Base-by-base conservation (phyloP, 2,888 invertebrate species). In the Lottia gigantea region DNA sequence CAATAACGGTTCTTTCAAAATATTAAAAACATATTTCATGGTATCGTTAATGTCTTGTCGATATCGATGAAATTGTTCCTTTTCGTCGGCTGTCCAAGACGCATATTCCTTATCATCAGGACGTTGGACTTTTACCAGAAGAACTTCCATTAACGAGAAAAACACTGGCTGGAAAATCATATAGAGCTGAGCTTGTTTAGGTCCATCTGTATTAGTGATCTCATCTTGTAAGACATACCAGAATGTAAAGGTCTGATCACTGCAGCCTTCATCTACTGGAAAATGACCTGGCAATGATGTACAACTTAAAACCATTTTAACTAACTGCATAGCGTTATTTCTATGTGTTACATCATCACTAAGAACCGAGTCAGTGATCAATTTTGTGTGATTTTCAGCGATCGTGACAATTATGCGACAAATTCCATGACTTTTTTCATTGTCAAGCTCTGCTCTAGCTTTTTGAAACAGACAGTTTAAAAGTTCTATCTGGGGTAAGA, bases 171-270 rank as follows among this genome's bases (percentile, higher is more conserved):
- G 92, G 84, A 96, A 91, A 75, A 91, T 88, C 66, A 91, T 89
- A 80, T 92, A 77, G 87, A 91, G 78, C 82, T 89, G 84, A 81
- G 90, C 84, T 88, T 89, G 85, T 85, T 90, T 86, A 2, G 89
- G 86, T 11, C 89, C 83, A 23, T 90, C 90, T 63, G 91, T 84
- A 67, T 90, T 90, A 65, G 92, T 83, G 64, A 93, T 90, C 83
- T 93, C 93, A 84, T 93, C 93, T 92, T 93, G 85, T 68, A 97
- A 89, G 70, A 94, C 93, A 87, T 95, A 97, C 97, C 97, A 97
- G 88, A 96, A 95, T 3, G 94, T 94, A 89, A 96, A 93, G 0
- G 95, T 92, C 76, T 95, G 91, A 73, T 93, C 94, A 85, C 96
- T 96, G 74, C 94, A 92, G 0, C 92, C 93, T 89, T 97, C 97